Evolutionary conservation across 1,140 invertebrate species (phyloP), one percentile per base, ranked within the genome.

Genomic region (Rhyacophila brunnea): DNA sequence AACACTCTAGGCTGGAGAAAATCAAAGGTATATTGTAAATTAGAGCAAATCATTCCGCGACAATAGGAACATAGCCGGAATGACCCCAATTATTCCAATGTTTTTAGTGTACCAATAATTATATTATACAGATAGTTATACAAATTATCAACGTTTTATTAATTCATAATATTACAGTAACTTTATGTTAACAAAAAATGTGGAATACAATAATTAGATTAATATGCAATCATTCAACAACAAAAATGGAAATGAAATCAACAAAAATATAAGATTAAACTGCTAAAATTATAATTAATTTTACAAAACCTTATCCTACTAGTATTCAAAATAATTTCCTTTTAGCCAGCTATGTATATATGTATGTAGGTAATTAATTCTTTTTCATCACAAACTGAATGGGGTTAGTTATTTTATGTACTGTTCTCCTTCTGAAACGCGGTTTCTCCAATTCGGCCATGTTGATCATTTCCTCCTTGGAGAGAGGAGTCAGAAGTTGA

Each of bases 351-450:
- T 13, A 40, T 15, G 11, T 13, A 13, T 40, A 6, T 40, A 5
- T 5, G 15, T 40, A 15, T 13, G 11, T 40, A 13, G 38, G 4
- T 28, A 6, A 20, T 52, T 58, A 65, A 38, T 60, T 54, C 32
- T 65, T 60, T 44, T 65, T 58, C n/a, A 60, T 11, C 1, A 47
- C 38, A 34, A 65, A 58, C 19, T 65, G 34, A n/a, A 65, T 11
- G 9, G 53, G 54, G 13, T 60, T 48, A 7, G 50, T 42, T 1
- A 58, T 38, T 45, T 58, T 58, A 32, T 58, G n/a, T 19, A 53
- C 50, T 6, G 54, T 54, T 48, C 51, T 51, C 32, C 54, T 57
- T 11, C 54, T 43, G 46, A 56, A 65, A 10, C 20, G 42, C 7
- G 52, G 47, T 19, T 49, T 40, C 35, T 49, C 23, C 11, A 34